Conservation (phyloP, 2,888 invertebrate genomes). For the Cistogaster globosa region DNA sequence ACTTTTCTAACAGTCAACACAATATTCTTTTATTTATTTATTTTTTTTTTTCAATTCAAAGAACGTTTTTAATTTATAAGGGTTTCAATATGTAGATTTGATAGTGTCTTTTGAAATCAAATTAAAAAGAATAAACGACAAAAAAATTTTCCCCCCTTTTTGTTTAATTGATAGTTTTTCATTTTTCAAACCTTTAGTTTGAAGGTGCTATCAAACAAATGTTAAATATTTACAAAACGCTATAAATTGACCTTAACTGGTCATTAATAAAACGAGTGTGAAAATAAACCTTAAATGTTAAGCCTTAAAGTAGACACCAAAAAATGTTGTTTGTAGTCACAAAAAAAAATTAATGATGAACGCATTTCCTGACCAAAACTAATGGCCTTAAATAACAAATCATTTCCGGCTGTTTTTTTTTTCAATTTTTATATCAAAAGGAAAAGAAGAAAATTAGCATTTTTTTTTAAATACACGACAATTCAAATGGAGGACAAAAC, state of each 20-base stretch:
- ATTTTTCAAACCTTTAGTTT: background rate
- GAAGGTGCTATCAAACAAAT: background rate
- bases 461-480: background rate
- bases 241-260: background rate
- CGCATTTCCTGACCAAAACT: slow-evolving; percentile 61
- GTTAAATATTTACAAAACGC: background rate
- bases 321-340: background rate
- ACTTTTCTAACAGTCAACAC: slow-evolving; percentile 1
- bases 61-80: background rate
- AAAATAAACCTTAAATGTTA: slow-evolving; percentile 7
- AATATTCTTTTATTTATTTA: too few species aligned
- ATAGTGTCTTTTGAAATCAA: too few species aligned
- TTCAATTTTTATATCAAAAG: background rate
- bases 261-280: background rate
- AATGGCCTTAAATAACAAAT: slow-evolving; percentile 52
- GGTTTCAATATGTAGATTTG: slow-evolving; percentile 15
- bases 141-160: background rate
- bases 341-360: slow-evolving; percentile 38
- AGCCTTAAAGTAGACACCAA: slow-evolving; percentile 20
- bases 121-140: too few species aligned
- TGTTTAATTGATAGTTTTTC: background rate
- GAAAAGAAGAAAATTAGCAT: slow-evolving; percentile 12
- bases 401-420: slow-evolving; percentile 48
- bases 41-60: background rate
- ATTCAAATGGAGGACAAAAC: background rate